phyloP scores from a whole-genome alignment of 2,797 vertebrate species.

The Myoxocephalus aenaeus region DNA sequence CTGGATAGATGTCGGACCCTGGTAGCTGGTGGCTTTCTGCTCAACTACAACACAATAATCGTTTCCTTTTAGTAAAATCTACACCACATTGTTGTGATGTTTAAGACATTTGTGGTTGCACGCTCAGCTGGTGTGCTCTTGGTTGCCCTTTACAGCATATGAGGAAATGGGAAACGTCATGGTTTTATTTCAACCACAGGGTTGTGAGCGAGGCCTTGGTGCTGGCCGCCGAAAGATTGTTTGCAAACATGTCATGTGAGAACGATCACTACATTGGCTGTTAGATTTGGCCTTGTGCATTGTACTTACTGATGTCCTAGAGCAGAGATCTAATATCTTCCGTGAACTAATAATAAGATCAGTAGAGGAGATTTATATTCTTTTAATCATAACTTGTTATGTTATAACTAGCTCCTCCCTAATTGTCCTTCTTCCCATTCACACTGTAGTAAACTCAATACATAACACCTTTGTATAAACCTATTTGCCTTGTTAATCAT shows the following conservation, averaged over 20 bases:
- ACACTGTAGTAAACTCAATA: background rate
- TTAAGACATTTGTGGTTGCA: constrained; percentile 35
- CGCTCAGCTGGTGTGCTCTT: constrained; percentile 24
- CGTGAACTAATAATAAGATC: background rate
- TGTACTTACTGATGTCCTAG: background rate
- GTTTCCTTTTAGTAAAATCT: constrained; percentile 39
- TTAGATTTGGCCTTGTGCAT: constrained; percentile 6
- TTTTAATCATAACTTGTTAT: background rate
- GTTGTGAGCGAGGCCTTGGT: constrained; percentile 21
- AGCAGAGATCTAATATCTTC: background rate
- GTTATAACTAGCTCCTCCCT: background rate
- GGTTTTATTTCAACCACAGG: constrained; percentile 34
- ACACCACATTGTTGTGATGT: constrained; percentile 36
- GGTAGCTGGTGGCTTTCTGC: background rate
- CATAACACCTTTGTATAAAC: background rate
- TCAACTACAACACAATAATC: constrained; percentile 2
- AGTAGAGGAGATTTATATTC: background rate
- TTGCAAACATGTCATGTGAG: constrained; percentile 56
- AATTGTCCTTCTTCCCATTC: background rate
- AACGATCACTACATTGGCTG: background rate
- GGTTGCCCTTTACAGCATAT: constrained; percentile 31
- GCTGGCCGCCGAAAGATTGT: background rate
- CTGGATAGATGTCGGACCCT: too few species aligned
- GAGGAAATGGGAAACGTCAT: constrained; percentile 34
- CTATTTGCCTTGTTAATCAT: background rate